Base-by-base conservation (phyloP, 2,797 vertebrate species). In the Numenius phaeopus region DNA sequence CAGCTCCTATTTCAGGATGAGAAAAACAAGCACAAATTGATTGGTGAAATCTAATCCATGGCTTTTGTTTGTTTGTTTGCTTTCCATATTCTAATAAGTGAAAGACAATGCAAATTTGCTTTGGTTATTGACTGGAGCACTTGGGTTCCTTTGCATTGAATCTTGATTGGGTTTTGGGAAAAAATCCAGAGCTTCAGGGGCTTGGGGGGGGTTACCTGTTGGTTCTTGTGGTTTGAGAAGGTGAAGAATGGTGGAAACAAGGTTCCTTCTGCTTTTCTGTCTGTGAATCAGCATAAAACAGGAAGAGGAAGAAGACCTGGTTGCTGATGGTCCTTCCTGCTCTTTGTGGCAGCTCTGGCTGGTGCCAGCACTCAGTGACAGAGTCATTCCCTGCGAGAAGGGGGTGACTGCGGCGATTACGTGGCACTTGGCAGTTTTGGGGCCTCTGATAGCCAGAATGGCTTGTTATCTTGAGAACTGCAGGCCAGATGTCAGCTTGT, bases 51-150 rank as follows among this genome's bases (percentile, higher is more conserved):
- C 55, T 62, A 49, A 91, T 32, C 83, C 21, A 0, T 20, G 44
- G 7, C 55, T 80, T 79, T 47, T 78, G 47, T 64, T 84, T 61
- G 82, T 88, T 96, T 96, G 90, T 88, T 96, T 96, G 90, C 77
- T 96, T 91, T 66, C 49, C 34, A 8, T 39, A 39, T 67, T 54
- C 54, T 47, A 9, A 32, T 46, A 66, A 87, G 18, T 52, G 59
- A 64, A 65, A 69, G 34, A 21, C 58, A 37, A 0, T 16, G 19
- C 26, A 29, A 1, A 3, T 76, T 67, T 76, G 54, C 24, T 69
- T 52, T 67, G 50, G 10, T 57, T 77, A 80, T 32, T 83, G 64
- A 3, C 59, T 85, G 23, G 32, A 83, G 40, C 7, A 19, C 71
- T 89, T 2, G 3, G 17, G 21, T 69, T 79, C 26, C n/a, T 37